A percentile compares a stretch with the other conserved stretches of the same genome.
Evolutionary conservation across 2,888 invertebrate genomes (phyloP).

Genomic region (Penaeus monodon): DNA sequence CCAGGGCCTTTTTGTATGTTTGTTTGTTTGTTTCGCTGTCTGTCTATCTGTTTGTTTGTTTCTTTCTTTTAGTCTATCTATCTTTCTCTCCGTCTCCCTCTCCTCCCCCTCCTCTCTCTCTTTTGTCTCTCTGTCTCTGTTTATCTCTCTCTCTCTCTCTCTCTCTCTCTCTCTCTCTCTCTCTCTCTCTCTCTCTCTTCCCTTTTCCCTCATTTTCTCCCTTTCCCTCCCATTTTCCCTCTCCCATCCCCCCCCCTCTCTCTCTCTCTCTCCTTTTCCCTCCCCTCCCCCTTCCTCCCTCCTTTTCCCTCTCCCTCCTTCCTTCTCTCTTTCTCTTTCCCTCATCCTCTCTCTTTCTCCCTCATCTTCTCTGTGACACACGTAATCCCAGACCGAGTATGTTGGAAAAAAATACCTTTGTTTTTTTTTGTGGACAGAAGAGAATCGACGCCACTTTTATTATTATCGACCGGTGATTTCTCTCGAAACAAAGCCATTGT

Average conservation of each 20-base stretch:
- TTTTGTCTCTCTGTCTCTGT: too few species aligned
- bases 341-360: constrained; percentile 15
- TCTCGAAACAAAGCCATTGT: too few species aligned
- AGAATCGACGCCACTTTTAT: too few species aligned
- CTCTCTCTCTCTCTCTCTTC: not conserved
- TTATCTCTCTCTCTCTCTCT: not conserved
- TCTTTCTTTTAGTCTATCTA: too few species aligned
- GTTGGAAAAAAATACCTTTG: too few species aligned
- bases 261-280: not conserved
- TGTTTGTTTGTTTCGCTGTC: not conserved
- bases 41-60: not conserved
- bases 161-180: not conserved
- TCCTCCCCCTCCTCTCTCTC: not conserved
- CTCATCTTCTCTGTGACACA: constrained; percentile 22
- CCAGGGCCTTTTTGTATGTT: not conserved
- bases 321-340: not conserved
- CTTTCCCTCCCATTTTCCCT: not conserved
- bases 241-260: not conserved
- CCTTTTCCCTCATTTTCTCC: not conserved
- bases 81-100: not conserved
- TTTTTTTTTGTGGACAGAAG: not conserved
- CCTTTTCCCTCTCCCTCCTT: not conserved
- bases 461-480: too few species aligned
- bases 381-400: not conserved
- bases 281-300: not conserved